Conservation (phyloP, 2,113 vertebrate genomes). For the Scomber japonicus region DNA sequence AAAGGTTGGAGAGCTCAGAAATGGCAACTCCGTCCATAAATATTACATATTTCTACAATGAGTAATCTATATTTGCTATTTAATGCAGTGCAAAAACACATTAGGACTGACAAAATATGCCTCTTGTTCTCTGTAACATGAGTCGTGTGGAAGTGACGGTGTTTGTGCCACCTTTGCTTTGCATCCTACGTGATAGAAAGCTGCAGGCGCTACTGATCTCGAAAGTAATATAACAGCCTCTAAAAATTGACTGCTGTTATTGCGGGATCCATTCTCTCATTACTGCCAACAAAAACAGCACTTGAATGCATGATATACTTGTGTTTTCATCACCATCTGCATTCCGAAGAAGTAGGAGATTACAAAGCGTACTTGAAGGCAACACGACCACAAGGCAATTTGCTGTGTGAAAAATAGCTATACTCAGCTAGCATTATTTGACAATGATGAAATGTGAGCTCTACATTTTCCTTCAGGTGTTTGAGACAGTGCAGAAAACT, state of each 20-base stretch:
- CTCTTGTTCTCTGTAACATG: neutral
- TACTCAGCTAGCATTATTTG: slow-evolving; percentile 72
- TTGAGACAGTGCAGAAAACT: slow-evolving; percentile 74
- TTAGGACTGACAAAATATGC: neutral
- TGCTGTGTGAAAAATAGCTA: slow-evolving; percentile 72
- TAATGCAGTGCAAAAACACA: neutral
- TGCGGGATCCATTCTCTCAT: slow-evolving; percentile 30
- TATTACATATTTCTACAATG: neutral
- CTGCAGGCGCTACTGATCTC: slow-evolving; percentile 17
- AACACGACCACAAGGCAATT: slow-evolving; percentile 69
- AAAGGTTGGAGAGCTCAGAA: neutral
- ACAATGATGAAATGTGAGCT: slow-evolving; percentile 80
- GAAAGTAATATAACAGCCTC: slow-evolving; percentile 33
- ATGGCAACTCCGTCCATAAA: neutral
- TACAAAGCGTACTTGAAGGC: slow-evolving; percentile 58
- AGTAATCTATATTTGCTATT: neutral
- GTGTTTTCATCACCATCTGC: slow-evolving; percentile 31
- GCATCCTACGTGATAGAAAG: neutral
- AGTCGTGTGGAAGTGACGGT: neutral
- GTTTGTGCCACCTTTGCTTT: slow-evolving; percentile 7
- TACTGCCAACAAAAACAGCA: slow-evolving; percentile 39
- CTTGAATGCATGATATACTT: slow-evolving; percentile 48
- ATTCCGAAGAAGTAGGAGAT: slow-evolving; percentile 49
- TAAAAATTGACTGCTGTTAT: slow-evolving; percentile 41
- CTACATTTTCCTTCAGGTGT: slow-evolving; percentile 75